A percentile compares a stretch with the other conserved stretches of the same genome.
Evolutionary conservation across 1,140 invertebrate species (phyloP).

Genomic region (Oryzaephilus surinamensis): DNA sequence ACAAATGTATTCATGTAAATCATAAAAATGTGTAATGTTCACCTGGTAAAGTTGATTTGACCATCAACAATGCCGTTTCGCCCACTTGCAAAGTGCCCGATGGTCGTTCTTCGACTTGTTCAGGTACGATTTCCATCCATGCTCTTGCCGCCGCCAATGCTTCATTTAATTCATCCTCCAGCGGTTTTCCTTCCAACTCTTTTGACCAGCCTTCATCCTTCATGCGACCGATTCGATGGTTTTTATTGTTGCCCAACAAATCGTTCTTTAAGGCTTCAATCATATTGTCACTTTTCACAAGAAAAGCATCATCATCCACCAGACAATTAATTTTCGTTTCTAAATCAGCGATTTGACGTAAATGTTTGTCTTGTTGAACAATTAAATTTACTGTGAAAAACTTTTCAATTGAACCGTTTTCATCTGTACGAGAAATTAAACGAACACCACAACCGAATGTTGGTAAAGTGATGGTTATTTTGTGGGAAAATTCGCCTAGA

Average conservation of each 20-base stretch:
- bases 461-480: conserved; percentile 45
- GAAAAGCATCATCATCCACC: conserved; percentile 29
- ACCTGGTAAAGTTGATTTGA: conserved; percentile 58
- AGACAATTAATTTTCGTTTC: conserved; percentile 46
- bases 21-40: conserved; percentile 14
- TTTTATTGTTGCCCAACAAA: conserved; percentile 1
- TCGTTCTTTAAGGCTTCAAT: conserved; percentile 22
- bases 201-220: conserved; percentile 22
- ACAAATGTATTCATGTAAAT: conserved; percentile 1
- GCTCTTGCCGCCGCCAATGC: conserved; percentile 42
- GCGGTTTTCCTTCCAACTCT: conserved; percentile 13
- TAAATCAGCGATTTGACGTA: conserved; percentile 59
- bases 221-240: conserved; percentile 21
- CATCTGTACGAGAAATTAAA: conserved; percentile 39
- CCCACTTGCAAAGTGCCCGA: conserved; percentile 52
- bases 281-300: conserved; percentile 26
- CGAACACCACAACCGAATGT: conserved; percentile 56
- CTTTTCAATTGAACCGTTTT: conserved; percentile 36
- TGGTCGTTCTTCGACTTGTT: conserved; percentile 34
- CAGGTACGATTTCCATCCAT: conserved; percentile 59
- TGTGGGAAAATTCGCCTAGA: conserved; percentile 35
- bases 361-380: conserved; percentile 56
- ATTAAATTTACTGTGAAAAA: conserved; percentile 53
- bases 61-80: conserved; percentile 54
- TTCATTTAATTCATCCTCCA: conserved; percentile 18